A percentile compares a stretch with the other conserved stretches of the same genome.
phyloP scores from a whole-genome alignment of 2,888 invertebrate species.

The Dicyrtoma fusca region DNA sequence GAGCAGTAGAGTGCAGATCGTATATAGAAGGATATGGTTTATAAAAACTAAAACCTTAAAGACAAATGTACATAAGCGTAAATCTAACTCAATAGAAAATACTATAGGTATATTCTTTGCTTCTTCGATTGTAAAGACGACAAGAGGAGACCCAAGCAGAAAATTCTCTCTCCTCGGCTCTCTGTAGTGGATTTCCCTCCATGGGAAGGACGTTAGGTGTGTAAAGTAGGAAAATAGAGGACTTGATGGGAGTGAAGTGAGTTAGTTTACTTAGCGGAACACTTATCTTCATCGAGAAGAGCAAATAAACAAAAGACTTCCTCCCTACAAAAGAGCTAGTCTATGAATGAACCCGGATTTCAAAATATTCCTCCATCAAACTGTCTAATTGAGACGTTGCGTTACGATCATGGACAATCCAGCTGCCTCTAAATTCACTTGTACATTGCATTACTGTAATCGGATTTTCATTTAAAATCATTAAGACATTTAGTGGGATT shows the following conservation, averaged over 20 bases:
- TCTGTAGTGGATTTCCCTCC: neutral
- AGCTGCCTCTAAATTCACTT: constrained; percentile 2
- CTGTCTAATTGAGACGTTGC: neutral
- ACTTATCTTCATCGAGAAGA: constrained; percentile 55
- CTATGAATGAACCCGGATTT: constrained; percentile 26
- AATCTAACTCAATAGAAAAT: too few relatives aligned
- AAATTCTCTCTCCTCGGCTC: neutral
- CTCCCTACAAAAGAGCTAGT: constrained; percentile 19
- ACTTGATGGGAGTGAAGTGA: constrained; percentile 15
- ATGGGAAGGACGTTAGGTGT: too few relatives aligned
- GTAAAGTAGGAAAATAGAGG: neutral
- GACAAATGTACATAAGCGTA: too few relatives aligned
- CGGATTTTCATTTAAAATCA: too few relatives aligned
- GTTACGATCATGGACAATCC: neutral
- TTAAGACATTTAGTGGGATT: too few relatives aligned
- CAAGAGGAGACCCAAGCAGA: neutral
- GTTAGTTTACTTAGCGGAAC: constrained; percentile 51
- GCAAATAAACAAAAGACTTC: constrained; percentile 55
- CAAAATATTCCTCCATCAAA: constrained; percentile 2
- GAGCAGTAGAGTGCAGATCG: too few relatives aligned
- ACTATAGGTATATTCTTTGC: too few relatives aligned
- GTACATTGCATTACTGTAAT: too few relatives aligned
- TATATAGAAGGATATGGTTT: too few relatives aligned
- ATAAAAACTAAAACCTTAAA: too few relatives aligned
- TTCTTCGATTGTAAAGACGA: too few relatives aligned